Base-by-base conservation (phyloP, 1,140 invertebrate species). In the Diprion similis region DNA sequence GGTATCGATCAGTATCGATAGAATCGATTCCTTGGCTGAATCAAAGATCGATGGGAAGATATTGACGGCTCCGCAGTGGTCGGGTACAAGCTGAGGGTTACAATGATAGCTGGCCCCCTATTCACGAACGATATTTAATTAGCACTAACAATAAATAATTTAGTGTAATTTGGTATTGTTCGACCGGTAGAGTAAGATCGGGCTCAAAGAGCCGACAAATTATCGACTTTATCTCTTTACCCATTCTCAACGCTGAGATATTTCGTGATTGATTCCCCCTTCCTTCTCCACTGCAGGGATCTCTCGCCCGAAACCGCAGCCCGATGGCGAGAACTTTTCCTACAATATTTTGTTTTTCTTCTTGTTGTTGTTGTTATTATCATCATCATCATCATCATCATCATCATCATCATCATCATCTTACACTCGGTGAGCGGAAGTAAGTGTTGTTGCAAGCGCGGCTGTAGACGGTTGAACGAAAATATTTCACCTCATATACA, bases 141-240 rank as follows among this genome's bases (percentile, higher is more conserved):
- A 73, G 67, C 70, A 70, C 72, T 71, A 75, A 78, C 78, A 77
- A 77, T 80, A 80, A 80, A 80, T 80, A 73, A 78, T 70, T 72
- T 77, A 75, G 76, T 77, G 78, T 80, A 80, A 80, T 80, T 80
- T 80, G 79, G 78, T 78, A 80, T 79, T 77, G 77, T 80, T 79
- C 73, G 77, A 78, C 19, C 9, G 13, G 19, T 45, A 75, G 72
- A 70, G 73, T 73, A 51, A 24, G 48, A 66, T 66, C 66, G 73
- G 66, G 72, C 18, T 15, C 66, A 68, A 68, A 68, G 37, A 45
- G 66, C 66, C 66, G 51, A 59, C 51, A 9, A 59, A 59, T 59
- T 59, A 59, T 59, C 51, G 6, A 59, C 51, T 59, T 59, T 59
- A 59, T 59, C 51, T 59, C 11, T 59, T 59, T 59, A 59, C 51